These are phyloP conservation scores for Aradus depressus DNA, from an alignment of 2,888 invertebrate species.

Conservation along the genomic window DNA sequence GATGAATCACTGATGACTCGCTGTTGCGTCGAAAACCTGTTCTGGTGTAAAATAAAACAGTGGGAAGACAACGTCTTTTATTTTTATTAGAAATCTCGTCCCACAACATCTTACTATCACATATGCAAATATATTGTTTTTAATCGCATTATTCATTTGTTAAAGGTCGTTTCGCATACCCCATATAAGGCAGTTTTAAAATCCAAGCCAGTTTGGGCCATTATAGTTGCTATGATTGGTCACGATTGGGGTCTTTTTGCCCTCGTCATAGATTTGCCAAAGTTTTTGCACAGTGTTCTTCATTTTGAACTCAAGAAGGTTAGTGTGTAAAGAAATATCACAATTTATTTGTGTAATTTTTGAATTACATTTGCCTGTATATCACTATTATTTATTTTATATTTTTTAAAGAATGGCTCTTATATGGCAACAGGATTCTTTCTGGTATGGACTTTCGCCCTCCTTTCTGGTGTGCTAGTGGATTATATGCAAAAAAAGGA, in stretches of 20 bases:
- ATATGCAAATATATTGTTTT: too few species aligned
- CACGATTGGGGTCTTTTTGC: conserved; percentile 61
- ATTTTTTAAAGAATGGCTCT: conserved; percentile 43
- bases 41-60: too few species aligned
- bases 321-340: too few species aligned
- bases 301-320: conserved; percentile 48
- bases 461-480: conserved; percentile 51
- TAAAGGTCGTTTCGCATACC: conserved; percentile 37
- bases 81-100: too few species aligned
- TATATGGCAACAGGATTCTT: conserved; percentile 52
- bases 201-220: conserved; percentile 37
- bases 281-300: conserved; percentile 54
- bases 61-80: too few species aligned
- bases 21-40: too few species aligned
- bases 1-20: too few species aligned
- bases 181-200: conserved; percentile 59
- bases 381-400: background rate
- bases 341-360: background rate
- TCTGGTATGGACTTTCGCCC: conserved; percentile 52
- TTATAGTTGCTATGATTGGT: conserved; percentile 34
- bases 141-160: background rate
- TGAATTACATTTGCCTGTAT: background rate
- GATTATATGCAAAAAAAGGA: conserved; percentile 45
- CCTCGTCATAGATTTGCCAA: conserved; percentile 55
- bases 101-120: too few species aligned